phyloP scores from a whole-genome alignment of 1,140 invertebrate species.

The Marisa cornuarietis region DNA sequence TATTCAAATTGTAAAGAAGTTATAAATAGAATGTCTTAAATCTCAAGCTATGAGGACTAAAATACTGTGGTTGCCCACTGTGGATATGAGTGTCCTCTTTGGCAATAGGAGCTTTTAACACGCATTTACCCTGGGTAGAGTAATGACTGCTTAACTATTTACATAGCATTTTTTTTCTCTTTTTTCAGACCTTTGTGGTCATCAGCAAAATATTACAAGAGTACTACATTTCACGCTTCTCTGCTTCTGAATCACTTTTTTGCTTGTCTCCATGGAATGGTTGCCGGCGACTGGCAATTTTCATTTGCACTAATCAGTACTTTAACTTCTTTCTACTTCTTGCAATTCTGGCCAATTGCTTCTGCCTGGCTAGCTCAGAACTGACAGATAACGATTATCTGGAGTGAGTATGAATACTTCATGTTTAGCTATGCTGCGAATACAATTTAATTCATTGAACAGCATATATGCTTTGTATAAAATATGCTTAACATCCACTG shows the following conservation, averaged over 20 bases:
- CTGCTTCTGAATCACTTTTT: slow-evolving; percentile 88
- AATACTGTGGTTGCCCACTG: no score
- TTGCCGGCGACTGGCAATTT: slow-evolving; percentile 84
- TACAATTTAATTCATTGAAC: background rate
- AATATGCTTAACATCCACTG: no score
- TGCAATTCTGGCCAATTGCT: slow-evolving; percentile 94
- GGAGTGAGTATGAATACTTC: slow-evolving; percentile 79
- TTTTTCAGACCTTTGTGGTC: slow-evolving; percentile 93
- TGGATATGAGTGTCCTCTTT: no score
- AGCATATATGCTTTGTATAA: no score
- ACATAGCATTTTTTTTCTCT: slow-evolving; percentile 19
- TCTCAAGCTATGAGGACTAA: no score
- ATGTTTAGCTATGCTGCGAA: background rate
- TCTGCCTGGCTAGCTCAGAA: slow-evolving; percentile 93
- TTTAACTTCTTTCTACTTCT: slow-evolving; percentile 96
- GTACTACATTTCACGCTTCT: slow-evolving; percentile 94
- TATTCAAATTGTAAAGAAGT: no score
- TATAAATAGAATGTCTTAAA: no score
- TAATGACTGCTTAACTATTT: no score
- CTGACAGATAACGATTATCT: slow-evolving; percentile 82
- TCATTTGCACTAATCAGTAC: slow-evolving; percentile 81
- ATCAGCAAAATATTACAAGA: slow-evolving; percentile 91
- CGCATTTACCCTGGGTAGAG: no score
- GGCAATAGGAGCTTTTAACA: no score
- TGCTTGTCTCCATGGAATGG: slow-evolving; percentile 91